Conservation (phyloP, 2,113 vertebrate genomes). For the Perognathus longimembris region DNA sequence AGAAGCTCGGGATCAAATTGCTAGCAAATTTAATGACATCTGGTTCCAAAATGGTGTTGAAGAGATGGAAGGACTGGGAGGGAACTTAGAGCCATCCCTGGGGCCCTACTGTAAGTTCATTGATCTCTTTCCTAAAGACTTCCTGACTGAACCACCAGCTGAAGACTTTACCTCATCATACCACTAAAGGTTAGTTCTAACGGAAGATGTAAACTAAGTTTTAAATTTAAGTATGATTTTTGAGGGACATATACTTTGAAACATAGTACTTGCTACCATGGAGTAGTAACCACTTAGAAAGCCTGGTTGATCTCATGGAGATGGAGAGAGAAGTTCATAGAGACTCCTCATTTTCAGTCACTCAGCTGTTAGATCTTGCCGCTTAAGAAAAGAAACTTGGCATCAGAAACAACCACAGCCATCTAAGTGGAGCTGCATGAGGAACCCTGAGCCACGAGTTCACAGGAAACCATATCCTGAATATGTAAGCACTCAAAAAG, state of each 20-base stretch:
- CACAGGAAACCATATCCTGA: background rate
- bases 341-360: background rate
- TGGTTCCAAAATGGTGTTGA: background rate
- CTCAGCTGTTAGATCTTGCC: background rate
- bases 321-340: background rate
- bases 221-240: background rate
- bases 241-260: background rate
- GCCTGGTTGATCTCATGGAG: background rate
- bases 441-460: background rate
- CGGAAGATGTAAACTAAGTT: background rate
- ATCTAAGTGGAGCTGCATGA: background rate
- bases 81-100: background rate
- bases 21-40: background rate
- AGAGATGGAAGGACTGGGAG: background rate
- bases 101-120: background rate
- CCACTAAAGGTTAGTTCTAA: background rate
- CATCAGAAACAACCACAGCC: background rate
- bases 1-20: background rate
- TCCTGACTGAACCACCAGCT: background rate
- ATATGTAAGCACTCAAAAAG: background rate
- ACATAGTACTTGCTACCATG: background rate
- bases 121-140: no score
- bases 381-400: background rate
- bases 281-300: background rate
- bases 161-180: background rate